phyloP scores from a whole-genome alignment of 2,888 invertebrate genomes.

The Andrena minutula region DNA sequence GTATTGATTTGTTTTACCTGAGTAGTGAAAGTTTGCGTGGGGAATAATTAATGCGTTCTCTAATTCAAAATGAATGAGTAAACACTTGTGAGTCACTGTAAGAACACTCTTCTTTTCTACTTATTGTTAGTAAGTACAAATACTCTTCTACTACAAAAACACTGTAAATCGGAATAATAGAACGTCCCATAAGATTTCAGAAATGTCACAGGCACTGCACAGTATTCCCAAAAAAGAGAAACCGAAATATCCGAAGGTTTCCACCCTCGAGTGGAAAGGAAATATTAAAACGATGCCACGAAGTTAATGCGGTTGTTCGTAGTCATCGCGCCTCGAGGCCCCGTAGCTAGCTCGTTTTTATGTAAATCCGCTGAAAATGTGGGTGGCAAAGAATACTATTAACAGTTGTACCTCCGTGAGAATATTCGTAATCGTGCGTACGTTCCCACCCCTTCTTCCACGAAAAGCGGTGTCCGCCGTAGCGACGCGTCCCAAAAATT shows the following conservation, averaged over 20 bases:
- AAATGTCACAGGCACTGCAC: neutral
- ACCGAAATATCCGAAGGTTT: neutral
- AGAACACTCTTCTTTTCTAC: too few species aligned
- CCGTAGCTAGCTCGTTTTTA: constrained; percentile 71
- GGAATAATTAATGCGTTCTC: too few species aligned
- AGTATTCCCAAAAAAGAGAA: neutral
- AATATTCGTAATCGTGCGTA: constrained; percentile 52
- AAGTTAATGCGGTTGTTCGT: constrained; percentile 78
- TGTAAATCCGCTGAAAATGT: constrained; percentile 67
- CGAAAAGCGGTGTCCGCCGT: constrained; percentile 15
- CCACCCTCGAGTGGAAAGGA: constrained; percentile 12
- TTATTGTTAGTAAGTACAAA: too few species aligned
- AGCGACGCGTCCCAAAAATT: constrained; percentile 11
- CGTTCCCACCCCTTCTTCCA: constrained; percentile 24
- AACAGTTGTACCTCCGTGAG: constrained; percentile 54
- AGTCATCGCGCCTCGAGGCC: constrained; percentile 73
- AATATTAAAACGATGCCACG: constrained; percentile 59
- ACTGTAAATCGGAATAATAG: too few species aligned
- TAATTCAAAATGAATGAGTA: too few species aligned
- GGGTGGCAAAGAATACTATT: constrained; percentile 69
- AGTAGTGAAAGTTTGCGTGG: too few species aligned
- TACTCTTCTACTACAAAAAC: too few species aligned
- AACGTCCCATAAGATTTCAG: neutral
- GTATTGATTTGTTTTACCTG: too few species aligned
- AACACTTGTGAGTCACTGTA: too few species aligned